Conservation (phyloP, 1,140 invertebrate genomes). For the Helicoverpa armigera region DNA sequence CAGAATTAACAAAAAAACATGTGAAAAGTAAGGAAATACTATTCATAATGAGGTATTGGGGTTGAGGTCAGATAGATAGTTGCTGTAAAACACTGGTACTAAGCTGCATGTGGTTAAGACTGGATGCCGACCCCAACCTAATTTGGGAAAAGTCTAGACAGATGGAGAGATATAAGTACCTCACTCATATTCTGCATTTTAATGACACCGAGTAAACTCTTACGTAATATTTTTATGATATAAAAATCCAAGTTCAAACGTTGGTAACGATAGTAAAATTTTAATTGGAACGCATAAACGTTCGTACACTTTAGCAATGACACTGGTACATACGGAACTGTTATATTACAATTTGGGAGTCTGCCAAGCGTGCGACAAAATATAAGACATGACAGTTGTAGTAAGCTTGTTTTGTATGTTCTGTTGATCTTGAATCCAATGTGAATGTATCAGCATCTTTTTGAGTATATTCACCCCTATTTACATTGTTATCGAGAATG, state of each 20-base stretch:
- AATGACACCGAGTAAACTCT: not conserved
- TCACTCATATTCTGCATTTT: not conserved
- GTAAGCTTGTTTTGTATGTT: conserved; percentile 4
- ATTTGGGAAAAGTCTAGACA: no score
- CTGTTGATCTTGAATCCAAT: conserved; percentile 9
- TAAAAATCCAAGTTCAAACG: conserved; percentile 13
- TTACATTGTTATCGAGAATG: no score
- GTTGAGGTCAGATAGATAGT: no score
- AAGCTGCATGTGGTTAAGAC: no score
- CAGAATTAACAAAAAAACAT: no score
- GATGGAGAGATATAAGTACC: no score
- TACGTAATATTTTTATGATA: not conserved
- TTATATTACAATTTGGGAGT: not conserved
- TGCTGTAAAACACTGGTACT: no score
- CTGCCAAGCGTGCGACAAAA: conserved; percentile 9
- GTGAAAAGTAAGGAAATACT: no score
- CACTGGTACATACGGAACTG: conserved; percentile 22
- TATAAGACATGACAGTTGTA: not conserved
- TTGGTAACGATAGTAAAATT: conserved; percentile 5
- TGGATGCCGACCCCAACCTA: no score
- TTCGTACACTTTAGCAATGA: not conserved
- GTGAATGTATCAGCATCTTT: conserved; percentile 8
- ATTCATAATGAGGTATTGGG: no score
- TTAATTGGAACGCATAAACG: conserved; percentile 30
- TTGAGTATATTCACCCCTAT: not conserved